phyloP scores from a whole-genome alignment of 2,888 invertebrate species.

The Polymixis flavicincta region DNA sequence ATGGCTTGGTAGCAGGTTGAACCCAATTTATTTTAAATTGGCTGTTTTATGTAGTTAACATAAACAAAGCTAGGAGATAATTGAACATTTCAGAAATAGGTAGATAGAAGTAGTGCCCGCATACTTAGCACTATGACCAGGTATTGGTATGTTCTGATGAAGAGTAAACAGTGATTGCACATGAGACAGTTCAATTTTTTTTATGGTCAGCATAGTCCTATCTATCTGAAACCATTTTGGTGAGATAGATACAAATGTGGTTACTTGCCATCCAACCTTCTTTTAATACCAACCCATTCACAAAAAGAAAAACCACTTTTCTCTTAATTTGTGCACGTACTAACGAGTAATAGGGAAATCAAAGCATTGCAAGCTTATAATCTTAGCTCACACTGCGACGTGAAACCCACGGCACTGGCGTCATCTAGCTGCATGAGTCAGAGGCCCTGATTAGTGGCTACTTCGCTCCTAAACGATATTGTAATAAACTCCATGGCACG shows the following conservation, averaged over 20 bases:
- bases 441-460: too few species aligned
- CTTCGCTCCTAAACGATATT: too few species aligned
- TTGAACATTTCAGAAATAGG: background rate
- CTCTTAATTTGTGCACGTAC: too few species aligned
- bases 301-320: background rate
- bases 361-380: too few species aligned
- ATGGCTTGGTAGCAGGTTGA: slow-evolving; percentile 28
- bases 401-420: too few species aligned
- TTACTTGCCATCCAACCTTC: too few species aligned
- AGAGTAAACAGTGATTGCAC: background rate
- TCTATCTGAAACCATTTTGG: background rate
- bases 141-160: background rate
- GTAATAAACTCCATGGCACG: too few species aligned
- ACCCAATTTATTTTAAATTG: slow-evolving; percentile 43
- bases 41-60: slow-evolving; percentile 10
- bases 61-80: slow-evolving; percentile 5
- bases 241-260: too few species aligned
- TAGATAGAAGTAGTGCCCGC: background rate
- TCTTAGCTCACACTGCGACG: too few species aligned
- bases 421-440: too few species aligned
- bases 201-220: background rate
- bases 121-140: background rate
- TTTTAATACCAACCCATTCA: background rate
- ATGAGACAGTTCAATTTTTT: background rate
- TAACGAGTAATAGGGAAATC: too few species aligned